These are phyloP conservation scores for Syngnathus rostellatus DNA, from an alignment of 2,797 vertebrate species.

Conservation along the genomic window DNA sequence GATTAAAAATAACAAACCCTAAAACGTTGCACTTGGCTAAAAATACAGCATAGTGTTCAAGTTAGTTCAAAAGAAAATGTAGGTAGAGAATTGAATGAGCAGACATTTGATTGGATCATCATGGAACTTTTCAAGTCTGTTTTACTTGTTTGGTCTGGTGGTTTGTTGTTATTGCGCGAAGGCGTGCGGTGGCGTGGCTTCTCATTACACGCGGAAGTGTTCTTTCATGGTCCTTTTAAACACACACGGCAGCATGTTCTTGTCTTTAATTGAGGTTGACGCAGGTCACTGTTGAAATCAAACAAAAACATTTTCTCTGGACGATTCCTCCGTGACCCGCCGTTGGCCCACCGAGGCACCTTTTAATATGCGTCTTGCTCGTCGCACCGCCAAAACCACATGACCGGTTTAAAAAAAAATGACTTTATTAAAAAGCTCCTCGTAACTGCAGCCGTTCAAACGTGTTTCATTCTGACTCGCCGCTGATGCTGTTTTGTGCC, in stretches of 20 bases:
- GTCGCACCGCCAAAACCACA: neutral
- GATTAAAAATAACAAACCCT: no score
- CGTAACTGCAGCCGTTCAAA: slow-evolving; percentile 12
- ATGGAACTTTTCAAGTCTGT: neutral
- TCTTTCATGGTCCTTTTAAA: neutral
- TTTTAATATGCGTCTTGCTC: neutral
- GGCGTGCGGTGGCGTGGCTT: neutral
- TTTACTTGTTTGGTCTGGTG: neutral
- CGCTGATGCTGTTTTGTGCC: slow-evolving; percentile 14
- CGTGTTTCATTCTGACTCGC: slow-evolving; percentile 12
- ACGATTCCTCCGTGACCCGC: neutral
- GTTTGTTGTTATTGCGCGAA: neutral
- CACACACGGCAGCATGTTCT: neutral
- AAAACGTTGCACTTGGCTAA: no score
- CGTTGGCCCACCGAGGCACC: neutral
- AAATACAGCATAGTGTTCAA: no score
- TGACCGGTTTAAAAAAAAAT: slow-evolving; percentile 6
- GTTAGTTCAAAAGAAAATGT: no score
- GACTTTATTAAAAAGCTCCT: slow-evolving; percentile 10
- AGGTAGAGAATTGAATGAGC: neutral
- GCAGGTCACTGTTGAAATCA: neutral
- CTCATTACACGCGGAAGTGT: neutral
- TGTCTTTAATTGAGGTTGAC: neutral
- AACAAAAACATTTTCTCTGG: neutral
- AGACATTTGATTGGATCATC: neutral